These are phyloP conservation scores for Boleophthalmus pectinirostris DNA, from an alignment of 2,113 vertebrate species.

Conservation along the genomic window DNA sequence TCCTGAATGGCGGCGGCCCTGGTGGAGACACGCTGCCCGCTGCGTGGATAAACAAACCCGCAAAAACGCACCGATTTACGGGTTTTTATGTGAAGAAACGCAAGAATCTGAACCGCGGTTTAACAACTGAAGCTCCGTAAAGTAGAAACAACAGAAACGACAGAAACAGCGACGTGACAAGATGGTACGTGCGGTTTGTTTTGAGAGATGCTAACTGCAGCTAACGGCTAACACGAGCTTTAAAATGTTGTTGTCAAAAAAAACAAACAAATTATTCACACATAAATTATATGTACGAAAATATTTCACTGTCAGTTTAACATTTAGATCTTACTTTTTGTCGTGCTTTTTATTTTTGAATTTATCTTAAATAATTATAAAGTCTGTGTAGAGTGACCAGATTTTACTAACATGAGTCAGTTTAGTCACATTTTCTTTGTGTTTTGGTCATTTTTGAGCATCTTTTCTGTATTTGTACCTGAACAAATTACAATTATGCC, in stretches of 20 bases:
- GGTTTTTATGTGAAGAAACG: neutral
- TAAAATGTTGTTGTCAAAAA: neutral
- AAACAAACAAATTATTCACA: too few relatives aligned
- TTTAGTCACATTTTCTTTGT: too few relatives aligned
- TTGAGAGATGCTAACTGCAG: conserved; percentile 20
- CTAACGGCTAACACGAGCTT: conserved; percentile 12
- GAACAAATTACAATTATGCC: too few relatives aligned
- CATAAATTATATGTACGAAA: too few relatives aligned
- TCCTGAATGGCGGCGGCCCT: conserved; percentile 36
- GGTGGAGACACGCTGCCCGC: conserved; percentile 9
- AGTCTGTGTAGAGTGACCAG: too few relatives aligned
- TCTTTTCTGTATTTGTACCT: too few relatives aligned
- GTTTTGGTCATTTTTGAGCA: too few relatives aligned
- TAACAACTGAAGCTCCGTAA: neutral
- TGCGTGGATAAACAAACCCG: conserved; percentile 27
- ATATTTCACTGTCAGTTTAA: too few relatives aligned
- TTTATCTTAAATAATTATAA: too few relatives aligned
- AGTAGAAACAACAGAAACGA: neutral
- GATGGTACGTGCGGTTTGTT: conserved; percentile 55
- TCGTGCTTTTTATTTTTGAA: too few relatives aligned
- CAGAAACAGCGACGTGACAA: neutral
- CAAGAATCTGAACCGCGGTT: neutral
- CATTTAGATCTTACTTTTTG: too few relatives aligned
- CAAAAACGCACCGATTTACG: accelerated
- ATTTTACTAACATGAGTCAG: too few relatives aligned